Base-by-base conservation (phyloP, 2,888 invertebrate genomes). In the Mimachlamys varia region DNA sequence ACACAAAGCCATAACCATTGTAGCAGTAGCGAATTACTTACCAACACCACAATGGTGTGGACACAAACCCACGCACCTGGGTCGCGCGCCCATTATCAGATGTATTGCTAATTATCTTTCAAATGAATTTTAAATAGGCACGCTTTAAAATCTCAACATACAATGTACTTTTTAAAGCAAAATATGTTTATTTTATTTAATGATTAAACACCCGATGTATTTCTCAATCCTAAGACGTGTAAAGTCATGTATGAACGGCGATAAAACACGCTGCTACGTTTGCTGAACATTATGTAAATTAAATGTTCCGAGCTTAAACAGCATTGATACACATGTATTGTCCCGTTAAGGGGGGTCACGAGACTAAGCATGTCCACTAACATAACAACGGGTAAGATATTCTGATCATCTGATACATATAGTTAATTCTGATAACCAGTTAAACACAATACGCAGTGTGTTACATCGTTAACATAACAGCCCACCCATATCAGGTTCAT, bases 141-240 rank as follows among this genome's bases (percentile, higher is more conserved):
- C 76, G 76, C 76, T 76, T 76, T 76, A 76, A 76, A 76, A 76
- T 27, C 76, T 76, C 76, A 76, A 76, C 76, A 76, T 76, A 76
- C 76, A 76, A 76, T 76, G 76, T 76, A 76, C 76, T 27, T 76
- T 76, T 76, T 33, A 76, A 76, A 76, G 76, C 76, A 76, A 76
- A 76, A 76, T 76, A 76, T 76, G 76, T 76, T 76, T 76, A 76
- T 76, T 76, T 76, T 76, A 76, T 76, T 76, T 76, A 33, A 76
- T 76, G 76, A 76, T 76, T 76, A 76, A 76, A 76, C 76, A 10
- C 76, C 76, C 33, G 76, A 33, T 33, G 76, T 76, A 33, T 76
- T 27, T 76, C 27, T 76, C 76, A 76, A 76, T 76, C 27, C 33
- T 76, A 76, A 33, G 76, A 76, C 76, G 76, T 33, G 76, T 76